Conservation (phyloP, 2,797 vertebrate genomes). For the Adelosebastes latens region DNA sequence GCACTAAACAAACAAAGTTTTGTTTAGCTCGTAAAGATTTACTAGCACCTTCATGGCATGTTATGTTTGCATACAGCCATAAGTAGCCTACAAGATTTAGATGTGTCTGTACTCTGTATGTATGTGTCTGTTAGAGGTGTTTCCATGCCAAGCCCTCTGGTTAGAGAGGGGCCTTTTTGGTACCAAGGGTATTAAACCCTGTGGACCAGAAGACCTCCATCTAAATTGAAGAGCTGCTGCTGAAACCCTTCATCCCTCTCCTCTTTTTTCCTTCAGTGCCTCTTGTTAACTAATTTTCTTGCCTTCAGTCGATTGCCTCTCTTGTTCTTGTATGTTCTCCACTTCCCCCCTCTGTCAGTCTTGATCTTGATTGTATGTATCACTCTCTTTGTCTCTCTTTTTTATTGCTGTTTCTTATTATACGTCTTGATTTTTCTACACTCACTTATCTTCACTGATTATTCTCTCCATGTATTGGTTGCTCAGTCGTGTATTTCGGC, state of each 20-base stretch:
- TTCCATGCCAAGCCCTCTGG: not conserved
- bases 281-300: slow-evolving; percentile 25
- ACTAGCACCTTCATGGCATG: not conserved
- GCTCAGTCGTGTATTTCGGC: not conserved
- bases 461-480: not conserved
- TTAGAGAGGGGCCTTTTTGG: not conserved
- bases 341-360: not conserved
- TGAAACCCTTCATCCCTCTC: not conserved
- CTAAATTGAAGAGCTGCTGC: slow-evolving; percentile 50
- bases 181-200: slow-evolving; percentile 21
- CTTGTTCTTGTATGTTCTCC: not conserved
- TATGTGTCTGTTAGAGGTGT: not conserved
- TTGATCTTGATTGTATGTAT: not conserved
- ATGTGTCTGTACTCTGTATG: not conserved
- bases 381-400: not conserved
- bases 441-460: not conserved
- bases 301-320: not conserved
- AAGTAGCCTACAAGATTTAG: not conserved
- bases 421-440: not conserved
- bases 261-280: not conserved
- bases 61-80: not conserved
- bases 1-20: not conserved
- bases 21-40: not conserved
- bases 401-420: slow-evolving; percentile 7
- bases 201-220: slow-evolving; percentile 24